Conservation (phyloP, 2,888 invertebrate genomes). For the Ochropleura leucogaster region DNA sequence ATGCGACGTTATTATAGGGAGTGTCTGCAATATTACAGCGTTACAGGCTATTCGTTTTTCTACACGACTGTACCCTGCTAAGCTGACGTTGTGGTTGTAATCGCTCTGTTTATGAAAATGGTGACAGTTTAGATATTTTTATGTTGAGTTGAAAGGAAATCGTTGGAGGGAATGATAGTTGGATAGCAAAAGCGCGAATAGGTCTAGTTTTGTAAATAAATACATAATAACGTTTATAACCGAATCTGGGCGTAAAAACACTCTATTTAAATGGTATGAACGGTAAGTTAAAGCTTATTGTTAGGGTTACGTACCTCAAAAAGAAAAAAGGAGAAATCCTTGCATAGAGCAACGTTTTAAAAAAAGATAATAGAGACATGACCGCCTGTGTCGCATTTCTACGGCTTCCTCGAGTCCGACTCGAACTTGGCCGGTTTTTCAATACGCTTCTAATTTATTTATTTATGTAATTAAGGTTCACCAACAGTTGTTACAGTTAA, state of each 20-base stretch:
- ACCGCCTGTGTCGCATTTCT: no score
- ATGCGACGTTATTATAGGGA: slow-evolving; percentile 58
- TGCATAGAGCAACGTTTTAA: no score
- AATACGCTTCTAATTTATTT: no score
- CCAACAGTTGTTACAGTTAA: no score
- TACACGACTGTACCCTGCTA: slow-evolving; percentile 60
- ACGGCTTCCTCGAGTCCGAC: no score
- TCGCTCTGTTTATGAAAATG: slow-evolving; percentile 44
- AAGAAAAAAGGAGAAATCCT: no score
- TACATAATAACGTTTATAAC: no score
- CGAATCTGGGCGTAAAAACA: background rate
- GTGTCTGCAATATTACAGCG: slow-evolving; percentile 63
- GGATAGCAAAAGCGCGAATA: background rate
- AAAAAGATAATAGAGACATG: no score
- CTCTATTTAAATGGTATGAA: background rate
- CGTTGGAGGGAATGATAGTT: background rate
- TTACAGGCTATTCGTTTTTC: slow-evolving; percentile 61
- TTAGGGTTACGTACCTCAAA: no score
- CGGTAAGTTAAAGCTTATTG: background rate
- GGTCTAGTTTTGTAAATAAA: no score
- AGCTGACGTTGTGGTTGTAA: slow-evolving; percentile 49
- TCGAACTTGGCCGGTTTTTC: no score
- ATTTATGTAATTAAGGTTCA: no score
- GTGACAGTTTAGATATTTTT: slow-evolving; percentile 16
- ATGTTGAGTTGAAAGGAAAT: slow-evolving; percentile 1